These are phyloP conservation scores for Hemicentrotus pulcherrimus DNA, from an alignment of 35 echinoderm and acorn worm genomes.

Conservation along the genomic window DNA sequence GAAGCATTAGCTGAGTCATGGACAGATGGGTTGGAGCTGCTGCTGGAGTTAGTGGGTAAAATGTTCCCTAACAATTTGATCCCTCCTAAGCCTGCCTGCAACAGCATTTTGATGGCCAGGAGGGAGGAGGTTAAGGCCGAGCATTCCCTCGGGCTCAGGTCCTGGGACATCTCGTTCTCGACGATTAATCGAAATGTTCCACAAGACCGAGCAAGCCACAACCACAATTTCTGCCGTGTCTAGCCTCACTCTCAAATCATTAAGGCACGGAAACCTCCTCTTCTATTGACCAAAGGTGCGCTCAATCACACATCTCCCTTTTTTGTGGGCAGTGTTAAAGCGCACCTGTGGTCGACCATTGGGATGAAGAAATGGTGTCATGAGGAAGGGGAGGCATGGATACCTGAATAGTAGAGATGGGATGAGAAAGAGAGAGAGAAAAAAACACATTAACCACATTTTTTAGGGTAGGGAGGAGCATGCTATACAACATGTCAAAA, in stretches of 20 bases:
- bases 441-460: no score
- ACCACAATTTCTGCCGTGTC: neutral
- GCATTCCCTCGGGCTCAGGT: neutral
- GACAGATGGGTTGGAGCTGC: neutral
- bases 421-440: neutral
- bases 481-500: no score
- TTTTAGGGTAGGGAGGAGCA: no score
- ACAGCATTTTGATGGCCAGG: neutral
- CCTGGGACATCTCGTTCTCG: neutral
- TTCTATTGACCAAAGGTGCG: conserved; percentile 11
- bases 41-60: conserved; percentile 6
- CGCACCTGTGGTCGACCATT: neutral
- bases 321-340: neutral
- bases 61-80: neutral
- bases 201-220: neutral
- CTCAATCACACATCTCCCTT: no score
- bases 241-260: neutral
- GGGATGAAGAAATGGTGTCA: neutral
- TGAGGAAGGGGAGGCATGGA: conserved; percentile 6
- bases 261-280: neutral
- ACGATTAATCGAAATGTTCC: neutral
- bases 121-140: neutral
- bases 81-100: neutral
- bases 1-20: neutral
- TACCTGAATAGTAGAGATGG: neutral